These are phyloP conservation scores for Meta bourneti DNA, from an alignment of 2,888 invertebrate species.

Conservation along the genomic window DNA sequence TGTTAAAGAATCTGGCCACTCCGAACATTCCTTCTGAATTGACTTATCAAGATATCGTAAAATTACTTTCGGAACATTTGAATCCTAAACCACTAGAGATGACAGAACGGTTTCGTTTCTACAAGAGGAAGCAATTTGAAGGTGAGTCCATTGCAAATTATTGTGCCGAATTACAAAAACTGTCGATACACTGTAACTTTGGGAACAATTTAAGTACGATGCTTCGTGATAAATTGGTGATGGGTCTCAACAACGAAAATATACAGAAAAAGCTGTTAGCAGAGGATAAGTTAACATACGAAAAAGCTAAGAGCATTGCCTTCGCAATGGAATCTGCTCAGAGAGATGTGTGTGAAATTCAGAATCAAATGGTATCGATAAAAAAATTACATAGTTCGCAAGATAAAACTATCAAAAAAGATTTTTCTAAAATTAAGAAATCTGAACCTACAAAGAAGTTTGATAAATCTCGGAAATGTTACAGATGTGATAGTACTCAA, in stretches of 20 bases:
- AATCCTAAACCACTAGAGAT: constrained; percentile 22
- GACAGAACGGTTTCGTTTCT: constrained; percentile 59
- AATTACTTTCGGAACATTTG: constrained; percentile 34
- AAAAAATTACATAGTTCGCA: constrained; percentile 57
- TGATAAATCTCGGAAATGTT: constrained; percentile 66
- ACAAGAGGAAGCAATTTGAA: constrained; percentile 62
- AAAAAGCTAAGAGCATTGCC: constrained; percentile 60
- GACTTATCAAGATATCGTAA: constrained; percentile 64
- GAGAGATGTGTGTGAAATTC: constrained; percentile 61
- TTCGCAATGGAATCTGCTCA: constrained; percentile 61
- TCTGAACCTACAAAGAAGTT: constrained; percentile 63
- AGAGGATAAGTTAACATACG: constrained; percentile 59
- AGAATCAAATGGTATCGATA: constrained; percentile 59
- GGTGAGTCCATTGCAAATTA: constrained; percentile 58
- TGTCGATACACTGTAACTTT: constrained; percentile 56
- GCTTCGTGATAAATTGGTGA: constrained; percentile 60
- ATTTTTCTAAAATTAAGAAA: constrained; percentile 56
- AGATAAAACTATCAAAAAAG: constrained; percentile 55
- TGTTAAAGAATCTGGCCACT: constrained; percentile 66
- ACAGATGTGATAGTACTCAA: constrained; percentile 66
- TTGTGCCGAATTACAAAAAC: constrained; percentile 60
- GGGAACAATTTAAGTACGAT: constrained; percentile 61
- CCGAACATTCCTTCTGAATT: constrained; percentile 60
- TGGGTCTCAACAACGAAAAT: constrained; percentile 58
- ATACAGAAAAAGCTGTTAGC: constrained; percentile 61